Conservation (phyloP, 2,113 vertebrate species). For the Prunella himalayana region DNA sequence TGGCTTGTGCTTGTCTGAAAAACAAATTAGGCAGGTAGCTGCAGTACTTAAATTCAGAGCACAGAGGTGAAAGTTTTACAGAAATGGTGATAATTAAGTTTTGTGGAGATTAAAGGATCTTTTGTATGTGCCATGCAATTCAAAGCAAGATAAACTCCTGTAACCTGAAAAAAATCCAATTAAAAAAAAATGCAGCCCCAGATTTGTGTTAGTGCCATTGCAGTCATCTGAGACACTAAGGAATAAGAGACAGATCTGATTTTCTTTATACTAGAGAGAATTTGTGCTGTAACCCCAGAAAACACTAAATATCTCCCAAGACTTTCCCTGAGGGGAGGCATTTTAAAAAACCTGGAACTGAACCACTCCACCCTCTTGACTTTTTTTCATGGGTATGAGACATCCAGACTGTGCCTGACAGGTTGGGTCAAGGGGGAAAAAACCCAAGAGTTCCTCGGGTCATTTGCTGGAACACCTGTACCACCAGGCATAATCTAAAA, state of each 20-base stretch:
- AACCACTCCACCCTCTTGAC: neutral
- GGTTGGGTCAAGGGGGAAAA: neutral
- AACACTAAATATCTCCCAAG: neutral
- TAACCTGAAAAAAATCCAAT: slow-evolving; percentile 16
- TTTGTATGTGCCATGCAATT: neutral
- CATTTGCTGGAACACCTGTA: neutral
- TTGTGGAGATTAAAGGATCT: slow-evolving; percentile 11
- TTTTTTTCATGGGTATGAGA: neutral
- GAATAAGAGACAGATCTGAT: neutral
- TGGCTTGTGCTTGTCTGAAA: neutral
- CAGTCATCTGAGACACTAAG: neutral
- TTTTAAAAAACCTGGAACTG: neutral
- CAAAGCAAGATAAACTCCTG: neutral
- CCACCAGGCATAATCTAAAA: neutral
- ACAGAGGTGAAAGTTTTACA: slow-evolving; percentile 15
- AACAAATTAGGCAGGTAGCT: neutral
- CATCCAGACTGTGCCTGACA: neutral
- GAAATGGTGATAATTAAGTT: slow-evolving; percentile 37
- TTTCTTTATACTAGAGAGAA: neutral
- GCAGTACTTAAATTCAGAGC: neutral
- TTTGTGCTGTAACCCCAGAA: neutral
- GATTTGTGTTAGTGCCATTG: neutral
- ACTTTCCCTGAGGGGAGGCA: neutral
- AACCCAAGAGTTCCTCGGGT: neutral
- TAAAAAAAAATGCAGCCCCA: neutral